These are phyloP conservation scores for Salvator merianae DNA, from an alignment of 2,113 vertebrate species.

Conservation along the genomic window DNA sequence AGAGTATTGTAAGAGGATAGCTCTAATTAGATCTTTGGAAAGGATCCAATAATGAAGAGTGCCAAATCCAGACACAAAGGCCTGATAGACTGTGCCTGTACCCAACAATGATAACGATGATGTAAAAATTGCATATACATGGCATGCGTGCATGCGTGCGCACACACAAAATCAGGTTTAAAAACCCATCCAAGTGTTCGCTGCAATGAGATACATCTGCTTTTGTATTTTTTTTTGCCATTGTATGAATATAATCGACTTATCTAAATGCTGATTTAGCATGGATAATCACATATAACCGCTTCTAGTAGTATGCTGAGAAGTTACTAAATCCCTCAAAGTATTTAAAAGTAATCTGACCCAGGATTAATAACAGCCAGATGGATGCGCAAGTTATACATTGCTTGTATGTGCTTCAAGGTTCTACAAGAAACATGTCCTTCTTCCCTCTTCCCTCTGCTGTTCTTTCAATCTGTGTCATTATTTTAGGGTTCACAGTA, in stretches of 20 bases:
- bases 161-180: not conserved
- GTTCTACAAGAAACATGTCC: not conserved
- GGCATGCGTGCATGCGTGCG: not conserved
- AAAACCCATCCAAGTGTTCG: not conserved
- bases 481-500: constrained; percentile 39
- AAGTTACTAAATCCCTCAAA: constrained; percentile 14
- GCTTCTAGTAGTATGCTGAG: not conserved
- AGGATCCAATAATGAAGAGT: too few species aligned
- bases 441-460: not conserved
- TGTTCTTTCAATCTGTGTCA: not conserved
- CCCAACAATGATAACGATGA: too few species aligned
- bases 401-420: not conserved
- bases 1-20: too few species aligned
- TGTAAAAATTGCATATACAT: not conserved
- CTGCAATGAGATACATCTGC: not conserved
- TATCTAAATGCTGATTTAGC: not conserved
- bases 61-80: too few species aligned
- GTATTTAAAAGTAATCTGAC: constrained; percentile 23
- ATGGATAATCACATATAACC: not conserved
- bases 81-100: too few species aligned
- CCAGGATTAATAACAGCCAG: not conserved
- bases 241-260: not conserved
- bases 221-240: not conserved
- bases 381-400: not conserved
- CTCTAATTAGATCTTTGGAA: too few species aligned